phyloP scores from a whole-genome alignment of 1,140 invertebrate species.

The Trichonephila inaurata region DNA sequence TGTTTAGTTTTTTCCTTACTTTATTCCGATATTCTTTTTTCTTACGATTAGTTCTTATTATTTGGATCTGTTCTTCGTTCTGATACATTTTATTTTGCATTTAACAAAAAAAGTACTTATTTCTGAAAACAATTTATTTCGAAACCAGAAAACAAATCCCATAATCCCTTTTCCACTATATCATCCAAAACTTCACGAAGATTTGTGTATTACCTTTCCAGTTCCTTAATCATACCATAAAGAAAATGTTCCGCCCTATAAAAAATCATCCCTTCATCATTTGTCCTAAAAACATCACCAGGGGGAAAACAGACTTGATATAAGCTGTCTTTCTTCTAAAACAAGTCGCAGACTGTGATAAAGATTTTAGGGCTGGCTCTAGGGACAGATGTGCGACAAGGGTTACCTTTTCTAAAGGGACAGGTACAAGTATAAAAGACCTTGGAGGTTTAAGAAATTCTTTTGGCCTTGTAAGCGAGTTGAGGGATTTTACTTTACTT shows the following conservation, averaged over 20 bases:
- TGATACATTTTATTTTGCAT: not conserved
- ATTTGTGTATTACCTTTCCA: not conserved
- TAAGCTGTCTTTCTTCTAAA: slow-evolving; percentile 36
- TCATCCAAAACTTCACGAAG: not conserved
- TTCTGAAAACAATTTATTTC: not conserved
- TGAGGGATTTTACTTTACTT: slow-evolving; percentile 31
- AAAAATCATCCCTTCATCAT: slow-evolving; percentile 40
- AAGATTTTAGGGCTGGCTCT: slow-evolving; percentile 45
- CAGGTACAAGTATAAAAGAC: slow-evolving; percentile 49
- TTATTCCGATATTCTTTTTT: too few species aligned
- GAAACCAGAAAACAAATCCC: not conserved
- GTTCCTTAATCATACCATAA: slow-evolving; percentile 54
- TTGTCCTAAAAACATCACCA: slow-evolving; percentile 52
- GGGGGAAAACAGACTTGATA: slow-evolving; percentile 31
- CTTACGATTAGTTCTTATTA: too few species aligned
- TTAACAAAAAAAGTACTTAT: not conserved
- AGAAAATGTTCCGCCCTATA: slow-evolving; percentile 32
- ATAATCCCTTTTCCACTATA: not conserved
- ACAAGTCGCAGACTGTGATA: slow-evolving; percentile 39
- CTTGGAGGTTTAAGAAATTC: slow-evolving; percentile 20
- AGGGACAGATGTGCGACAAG: slow-evolving; percentile 45
- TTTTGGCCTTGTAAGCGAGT: slow-evolving; percentile 2
- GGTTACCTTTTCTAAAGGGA: slow-evolving; percentile 41
- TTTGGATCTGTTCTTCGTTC: not conserved
- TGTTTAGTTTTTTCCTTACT: too few species aligned